Evolutionary conservation across 92 coral and sea anemone species (phyloP).

Genomic region (Porites evermanni): DNA sequence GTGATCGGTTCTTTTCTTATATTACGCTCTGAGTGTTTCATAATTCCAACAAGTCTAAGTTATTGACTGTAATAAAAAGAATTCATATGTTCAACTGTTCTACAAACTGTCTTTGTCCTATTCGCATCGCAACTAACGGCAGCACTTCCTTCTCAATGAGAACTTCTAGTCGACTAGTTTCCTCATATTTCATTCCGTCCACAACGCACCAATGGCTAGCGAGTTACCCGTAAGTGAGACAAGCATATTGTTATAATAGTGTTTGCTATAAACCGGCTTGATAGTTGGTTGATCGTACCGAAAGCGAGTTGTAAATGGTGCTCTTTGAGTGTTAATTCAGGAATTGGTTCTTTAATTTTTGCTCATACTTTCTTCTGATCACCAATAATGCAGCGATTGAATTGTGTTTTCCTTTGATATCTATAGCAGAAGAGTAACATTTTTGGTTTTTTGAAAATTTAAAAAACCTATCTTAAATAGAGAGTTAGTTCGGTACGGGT

Average conservation of each 20-base stretch:
- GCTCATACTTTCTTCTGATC: neutral
- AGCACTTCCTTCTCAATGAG: no score
- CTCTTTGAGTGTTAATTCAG: neutral
- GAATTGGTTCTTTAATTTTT: neutral
- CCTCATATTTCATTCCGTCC: slow-evolving; percentile 55
- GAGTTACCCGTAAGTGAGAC: slow-evolving; percentile 50
- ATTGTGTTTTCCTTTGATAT: neutral
- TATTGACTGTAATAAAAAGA: no score
- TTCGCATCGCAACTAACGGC: no score
- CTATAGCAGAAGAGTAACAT: neutral
- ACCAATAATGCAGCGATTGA: neutral
- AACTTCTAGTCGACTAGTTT: slow-evolving; percentile 35
- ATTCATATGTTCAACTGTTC: no score
- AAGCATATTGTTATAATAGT: slow-evolving; percentile 2
- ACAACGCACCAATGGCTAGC: slow-evolving; percentile 44
- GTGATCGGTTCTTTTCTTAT: no score
- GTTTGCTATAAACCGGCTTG: slow-evolving; percentile 5
- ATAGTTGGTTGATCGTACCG: neutral
- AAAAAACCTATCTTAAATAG: no score
- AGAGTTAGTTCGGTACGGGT: no score
- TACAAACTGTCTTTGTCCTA: no score
- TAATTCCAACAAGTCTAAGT: no score
- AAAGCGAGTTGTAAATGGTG: neutral
- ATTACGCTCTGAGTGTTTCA: no score
- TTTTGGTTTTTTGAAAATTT: neutral